Conservation (phyloP, 2,888 invertebrate species). For the Melanostoma mellinum region DNA sequence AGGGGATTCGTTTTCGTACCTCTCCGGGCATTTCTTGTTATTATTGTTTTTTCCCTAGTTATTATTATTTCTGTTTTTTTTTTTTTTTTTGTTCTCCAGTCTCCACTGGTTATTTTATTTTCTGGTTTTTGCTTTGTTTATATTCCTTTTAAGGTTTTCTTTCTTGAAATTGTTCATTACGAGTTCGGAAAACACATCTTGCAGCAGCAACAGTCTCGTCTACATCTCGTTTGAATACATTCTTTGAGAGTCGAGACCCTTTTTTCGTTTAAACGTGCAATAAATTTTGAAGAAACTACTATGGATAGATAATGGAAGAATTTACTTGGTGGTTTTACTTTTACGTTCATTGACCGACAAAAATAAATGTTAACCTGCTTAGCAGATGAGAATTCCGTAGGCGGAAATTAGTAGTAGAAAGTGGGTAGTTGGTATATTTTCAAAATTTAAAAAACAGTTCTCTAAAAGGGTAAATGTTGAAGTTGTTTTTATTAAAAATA, state of each 20-base stretch:
- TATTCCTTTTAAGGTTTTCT: constrained; percentile 54
- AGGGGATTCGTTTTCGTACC: constrained; percentile 62
- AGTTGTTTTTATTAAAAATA: too few relatives aligned
- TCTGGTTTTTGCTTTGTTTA: constrained; percentile 52
- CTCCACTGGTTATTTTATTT: constrained; percentile 43
- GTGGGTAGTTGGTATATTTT: too few relatives aligned
- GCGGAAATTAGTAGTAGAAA: too few relatives aligned
- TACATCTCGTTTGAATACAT: constrained; percentile 72
- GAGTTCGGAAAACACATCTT: constrained; percentile 70
- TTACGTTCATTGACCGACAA: too few relatives aligned
- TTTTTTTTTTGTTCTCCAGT: constrained; percentile 15
- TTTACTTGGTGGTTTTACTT: constrained; percentile 62
- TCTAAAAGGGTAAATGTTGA: too few relatives aligned
- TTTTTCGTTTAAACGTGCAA: constrained; percentile 57
- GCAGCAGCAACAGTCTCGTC: constrained; percentile 65
- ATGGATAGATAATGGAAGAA: constrained; percentile 28
- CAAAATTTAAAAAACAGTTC: too few relatives aligned
- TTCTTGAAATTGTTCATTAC: constrained; percentile 62
- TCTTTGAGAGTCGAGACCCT: constrained; percentile 51
- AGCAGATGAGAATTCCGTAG: too few relatives aligned
- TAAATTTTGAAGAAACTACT: constrained; percentile 63
- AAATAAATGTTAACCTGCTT: too few relatives aligned
- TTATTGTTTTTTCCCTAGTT: constrained; percentile 63
- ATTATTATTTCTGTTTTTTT: constrained; percentile 53
- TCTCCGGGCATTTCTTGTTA: constrained; percentile 69